Base-by-base conservation (phyloP, 1,140 invertebrate genomes). In the Achatina immaculata region DNA sequence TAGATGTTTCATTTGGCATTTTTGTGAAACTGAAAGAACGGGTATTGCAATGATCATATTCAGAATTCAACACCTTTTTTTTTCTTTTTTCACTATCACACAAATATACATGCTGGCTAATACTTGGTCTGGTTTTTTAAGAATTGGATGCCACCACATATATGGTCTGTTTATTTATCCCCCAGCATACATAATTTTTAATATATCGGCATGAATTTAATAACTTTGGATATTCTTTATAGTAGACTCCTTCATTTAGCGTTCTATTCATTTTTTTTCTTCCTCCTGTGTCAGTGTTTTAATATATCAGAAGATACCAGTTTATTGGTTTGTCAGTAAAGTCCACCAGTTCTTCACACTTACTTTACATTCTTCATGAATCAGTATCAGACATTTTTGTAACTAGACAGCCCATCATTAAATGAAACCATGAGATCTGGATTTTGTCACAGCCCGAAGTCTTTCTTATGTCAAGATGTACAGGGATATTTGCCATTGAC, bases 371-470 rank as follows among this genome's bases (percentile, higher is more conserved):
- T 45, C 6, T 21, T 68, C 76, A 78, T 78, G 42, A 68, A 62
- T 68, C 76, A 43, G n/a, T 62, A 78, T 78, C 76, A 43, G 28
- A 48, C 78, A 83, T 83, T 79, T 7, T 82, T 81, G 78, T 83
- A 78, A 74, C 73, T 78, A 75, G 66, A 69, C 36, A 81, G 71
- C 58, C 75, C 77, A 78, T 84, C 74, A 65, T 82, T 66, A 81
- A 83, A 81, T 73, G 45, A 78, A 83, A 62, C 83, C 83, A 81
- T 78, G 79, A 84, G 83, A 84, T 84, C 83, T 84, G 83, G 81
- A 81, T 82, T 82, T 81, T 84, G 83, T 84, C 83, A 84, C 81
- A 84, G 83, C 83, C 83, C 83, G 71, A 84, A 82, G 83, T 84
- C 83, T 84, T 84, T 84, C 58, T 76, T 82, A 55, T 78, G 68